Evolutionary conservation across 2,888 invertebrate species (phyloP).

Genomic region (Salticus scenicus): DNA sequence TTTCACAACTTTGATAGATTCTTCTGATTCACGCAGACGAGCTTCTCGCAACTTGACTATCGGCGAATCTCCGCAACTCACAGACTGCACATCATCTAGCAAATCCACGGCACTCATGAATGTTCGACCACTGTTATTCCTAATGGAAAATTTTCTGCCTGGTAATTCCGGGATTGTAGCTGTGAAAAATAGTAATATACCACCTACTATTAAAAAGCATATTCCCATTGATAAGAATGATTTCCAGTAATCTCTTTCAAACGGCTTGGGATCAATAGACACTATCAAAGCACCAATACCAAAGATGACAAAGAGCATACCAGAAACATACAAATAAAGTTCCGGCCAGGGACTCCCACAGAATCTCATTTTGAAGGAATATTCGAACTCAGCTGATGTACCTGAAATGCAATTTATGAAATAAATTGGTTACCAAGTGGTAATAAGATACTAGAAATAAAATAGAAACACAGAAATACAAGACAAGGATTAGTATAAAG

Average conservation of each 20-base stretch:
- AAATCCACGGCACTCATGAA: background rate
- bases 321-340: background rate
- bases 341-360: background rate
- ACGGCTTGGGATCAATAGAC: background rate
- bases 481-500: no score
- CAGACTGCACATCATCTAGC: constrained; percentile 4
- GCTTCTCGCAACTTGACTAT: background rate
- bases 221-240: background rate
- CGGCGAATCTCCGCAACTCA: background rate
- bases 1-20: background rate
- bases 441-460: no score
- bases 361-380: background rate
- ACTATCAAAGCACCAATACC: background rate
- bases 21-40: background rate
- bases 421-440: no score
- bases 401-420: no score
- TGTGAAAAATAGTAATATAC: background rate
- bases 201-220: background rate
- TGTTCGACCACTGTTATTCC: background rate
- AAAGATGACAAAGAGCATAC: background rate
- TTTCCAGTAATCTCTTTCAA: background rate
- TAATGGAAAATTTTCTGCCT: background rate
- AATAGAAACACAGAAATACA: no score
- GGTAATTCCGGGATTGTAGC: background rate
- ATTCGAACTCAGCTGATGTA: no score